A percentile compares a stretch with the other conserved stretches of the same genome.
These are phyloP conservation scores for Zosterops hypoxanthus DNA, from an alignment of 2,113 vertebrate species.

Conservation along the genomic window DNA sequence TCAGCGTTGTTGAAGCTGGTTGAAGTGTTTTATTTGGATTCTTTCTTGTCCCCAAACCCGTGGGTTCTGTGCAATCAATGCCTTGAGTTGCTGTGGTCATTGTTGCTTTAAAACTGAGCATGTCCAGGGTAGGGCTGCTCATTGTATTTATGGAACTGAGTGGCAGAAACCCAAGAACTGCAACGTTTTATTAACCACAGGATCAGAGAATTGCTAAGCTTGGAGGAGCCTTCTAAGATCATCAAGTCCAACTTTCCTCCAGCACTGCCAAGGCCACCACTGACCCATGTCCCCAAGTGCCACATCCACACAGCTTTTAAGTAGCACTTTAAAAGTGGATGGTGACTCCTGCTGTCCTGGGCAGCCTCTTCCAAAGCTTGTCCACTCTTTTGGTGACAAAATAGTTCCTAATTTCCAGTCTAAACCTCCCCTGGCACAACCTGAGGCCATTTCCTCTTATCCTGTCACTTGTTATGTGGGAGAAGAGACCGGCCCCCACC, in stretches of 20 bases:
- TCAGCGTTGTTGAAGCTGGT: not conserved
- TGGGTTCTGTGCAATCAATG: not conserved
- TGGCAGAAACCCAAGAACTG: not conserved
- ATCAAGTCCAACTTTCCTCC: not conserved
- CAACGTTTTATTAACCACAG: not conserved
- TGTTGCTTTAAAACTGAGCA: fast-evolving
- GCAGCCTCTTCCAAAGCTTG: not conserved
- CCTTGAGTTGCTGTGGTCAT: not conserved
- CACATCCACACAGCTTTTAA: not conserved
- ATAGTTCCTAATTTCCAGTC: not conserved
- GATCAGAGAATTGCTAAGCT: not conserved
- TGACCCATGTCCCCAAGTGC: not conserved
- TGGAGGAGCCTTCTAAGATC: not conserved
- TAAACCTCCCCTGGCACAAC: not conserved
- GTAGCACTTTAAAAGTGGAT: too few relatives aligned
- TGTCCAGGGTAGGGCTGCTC: not conserved
- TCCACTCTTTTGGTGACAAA: not conserved
- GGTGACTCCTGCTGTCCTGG: not conserved
- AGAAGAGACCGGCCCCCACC: not conserved
- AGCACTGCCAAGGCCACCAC: not conserved
- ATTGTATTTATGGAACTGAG: not conserved
- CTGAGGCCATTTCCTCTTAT: not conserved
- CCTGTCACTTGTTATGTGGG: not conserved
- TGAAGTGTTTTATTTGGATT: not conserved
- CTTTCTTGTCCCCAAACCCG: not conserved